Evolutionary conservation across 2,113 vertebrate species (phyloP).

Genomic region (Terrapene triunguis): DNA sequence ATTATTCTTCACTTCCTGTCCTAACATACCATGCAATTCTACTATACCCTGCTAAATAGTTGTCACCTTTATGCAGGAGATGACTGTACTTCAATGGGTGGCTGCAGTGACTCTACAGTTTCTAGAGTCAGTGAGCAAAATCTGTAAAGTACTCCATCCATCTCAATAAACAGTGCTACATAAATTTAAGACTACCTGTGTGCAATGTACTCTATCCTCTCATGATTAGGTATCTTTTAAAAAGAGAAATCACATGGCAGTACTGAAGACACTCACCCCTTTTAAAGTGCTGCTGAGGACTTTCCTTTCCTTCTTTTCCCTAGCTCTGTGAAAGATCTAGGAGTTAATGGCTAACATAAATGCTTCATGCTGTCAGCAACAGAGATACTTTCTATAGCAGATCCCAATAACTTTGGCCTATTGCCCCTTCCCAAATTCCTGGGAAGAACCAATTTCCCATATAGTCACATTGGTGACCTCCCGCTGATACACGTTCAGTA

Average conservation of each 20-base stretch:
- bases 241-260: neutral
- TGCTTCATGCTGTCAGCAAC: neutral
- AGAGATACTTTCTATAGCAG: neutral
- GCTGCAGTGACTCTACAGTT: neutral
- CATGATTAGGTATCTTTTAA: neutral
- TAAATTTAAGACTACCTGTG: neutral
- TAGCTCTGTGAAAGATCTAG: neutral
- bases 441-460: neutral
- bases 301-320: neutral
- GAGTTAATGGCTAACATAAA: neutral
- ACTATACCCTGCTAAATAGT: constrained; percentile 31
- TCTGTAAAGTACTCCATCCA: neutral
- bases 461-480: neutral
- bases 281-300: neutral
- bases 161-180: neutral
- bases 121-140: neutral
- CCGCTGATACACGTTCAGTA: neutral
- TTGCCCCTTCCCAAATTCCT: neutral
- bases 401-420: neutral
- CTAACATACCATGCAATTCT: neutral
- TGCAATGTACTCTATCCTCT: neutral
- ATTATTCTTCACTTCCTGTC: constrained; percentile 42
- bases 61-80: constrained; percentile 14
- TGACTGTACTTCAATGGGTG: neutral
- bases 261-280: neutral